Evolutionary conservation across 2,888 invertebrate genomes (phyloP), one percentile per base, ranked within the genome.

Genomic region (Cryptus armator): DNA sequence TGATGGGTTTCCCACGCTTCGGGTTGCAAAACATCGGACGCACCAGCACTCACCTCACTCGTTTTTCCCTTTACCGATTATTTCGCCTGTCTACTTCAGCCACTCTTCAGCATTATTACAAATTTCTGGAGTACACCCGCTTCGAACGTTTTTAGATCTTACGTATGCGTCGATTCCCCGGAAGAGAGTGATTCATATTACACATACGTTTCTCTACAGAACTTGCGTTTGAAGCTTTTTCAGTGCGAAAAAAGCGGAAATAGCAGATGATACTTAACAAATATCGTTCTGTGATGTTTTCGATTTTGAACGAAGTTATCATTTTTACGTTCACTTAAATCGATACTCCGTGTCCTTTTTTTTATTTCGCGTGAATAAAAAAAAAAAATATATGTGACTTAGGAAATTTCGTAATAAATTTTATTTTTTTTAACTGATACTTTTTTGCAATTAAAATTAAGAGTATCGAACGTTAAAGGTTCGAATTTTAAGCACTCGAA

Each of bases 1-100:
- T 81, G 43, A 48, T 29, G 87, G 84, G 87, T 84, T 91, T 91
- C 91, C 91, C 91, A 91, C 91, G 91, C 88, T 90, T 80, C 86
- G 84, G 84, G 87, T 90, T 91, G 90, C 90, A 89, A 90, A 91
- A 91, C 89, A 88, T 86, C 88, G 86, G 75, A 66, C 62, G 59
- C 80, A 76, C 75, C 62, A 71, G 76, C 72, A 76, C 59, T 43
- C 43, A n/a, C 48, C 44, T 71, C 64, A 16, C 76, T 84, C 84
- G n/a, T 37, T 64, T 19, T 76, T 76, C 81, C 72, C 68, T 76
- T 77, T 81, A 66, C 66, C 72, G 72, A 84, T 84, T 81, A 84
- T 81, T 81, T 84, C 68, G 66, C 19, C 46, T 72, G 72, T 72
- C 32, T 68, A 51, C 68, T 68, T 59, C 29, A 19, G 14, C 44